phyloP scores from a whole-genome alignment of 2,113 vertebrate genomes.

The Myodes glareolus region DNA sequence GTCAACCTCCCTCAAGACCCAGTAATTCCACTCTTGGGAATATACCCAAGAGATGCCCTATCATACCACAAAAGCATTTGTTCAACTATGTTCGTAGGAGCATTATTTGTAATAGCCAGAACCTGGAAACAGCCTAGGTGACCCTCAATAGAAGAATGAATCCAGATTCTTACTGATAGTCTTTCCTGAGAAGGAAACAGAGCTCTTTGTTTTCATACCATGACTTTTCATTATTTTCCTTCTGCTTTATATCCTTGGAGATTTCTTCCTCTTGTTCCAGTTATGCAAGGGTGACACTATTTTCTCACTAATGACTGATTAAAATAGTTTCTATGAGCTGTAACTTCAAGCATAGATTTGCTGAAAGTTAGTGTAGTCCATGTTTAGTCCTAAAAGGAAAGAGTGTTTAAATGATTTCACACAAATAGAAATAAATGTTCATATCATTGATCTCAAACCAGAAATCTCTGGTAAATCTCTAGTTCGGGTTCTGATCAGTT shows the following conservation, averaged over 20 bases:
- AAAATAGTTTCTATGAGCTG: neutral
- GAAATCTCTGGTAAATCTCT: neutral
- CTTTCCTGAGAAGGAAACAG: neutral
- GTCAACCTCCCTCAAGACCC: too few relatives aligned
- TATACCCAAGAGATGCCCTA: too few relatives aligned
- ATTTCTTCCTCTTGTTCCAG: neutral
- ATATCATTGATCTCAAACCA: neutral
- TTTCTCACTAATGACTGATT: neutral
- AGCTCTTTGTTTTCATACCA: neutral
- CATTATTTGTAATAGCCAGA: too few relatives aligned
- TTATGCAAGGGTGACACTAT: neutral
- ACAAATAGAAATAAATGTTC: neutral
- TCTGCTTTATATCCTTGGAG: neutral
- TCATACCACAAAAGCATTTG: too few relatives aligned
- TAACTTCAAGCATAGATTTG: neutral
- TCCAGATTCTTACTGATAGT: neutral
- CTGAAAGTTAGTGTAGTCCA: neutral
- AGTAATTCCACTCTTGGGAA: too few relatives aligned
- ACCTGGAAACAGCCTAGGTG: too few relatives aligned
- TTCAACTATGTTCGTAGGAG: too few relatives aligned
- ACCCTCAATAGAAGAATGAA: too few relatives aligned
- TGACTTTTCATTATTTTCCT: neutral
- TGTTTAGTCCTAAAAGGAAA: neutral
- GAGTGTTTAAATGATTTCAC: neutral
- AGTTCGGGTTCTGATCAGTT: rapidly evolving